Conservation (phyloP, 92 coral and sea anemone genomes). For the Paragorgia papillata region DNA sequence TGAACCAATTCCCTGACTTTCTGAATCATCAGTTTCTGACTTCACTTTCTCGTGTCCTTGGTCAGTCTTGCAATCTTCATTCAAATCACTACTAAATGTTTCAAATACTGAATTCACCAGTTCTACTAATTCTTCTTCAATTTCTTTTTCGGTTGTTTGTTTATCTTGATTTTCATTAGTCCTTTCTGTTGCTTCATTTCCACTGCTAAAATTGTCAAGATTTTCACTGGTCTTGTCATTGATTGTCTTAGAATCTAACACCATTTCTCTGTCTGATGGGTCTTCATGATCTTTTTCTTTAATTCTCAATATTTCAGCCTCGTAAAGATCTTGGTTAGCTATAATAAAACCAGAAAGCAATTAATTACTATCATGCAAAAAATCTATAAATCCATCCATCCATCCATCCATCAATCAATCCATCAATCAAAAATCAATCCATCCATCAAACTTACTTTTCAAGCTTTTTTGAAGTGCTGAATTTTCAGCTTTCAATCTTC, state of each 20-base stretch:
- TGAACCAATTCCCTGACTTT: background rate
- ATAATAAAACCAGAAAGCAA: background rate
- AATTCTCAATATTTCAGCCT: background rate
- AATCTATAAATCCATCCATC: too few species aligned
- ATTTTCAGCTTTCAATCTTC: slow-evolving; percentile 91
- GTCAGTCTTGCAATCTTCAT: background rate
- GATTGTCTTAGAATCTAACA: background rate
- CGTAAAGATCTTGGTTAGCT: slow-evolving; percentile 13
- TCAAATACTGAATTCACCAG: slow-evolving; percentile 8
- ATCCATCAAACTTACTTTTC: slow-evolving; percentile 77
- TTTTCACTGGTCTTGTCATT: background rate
- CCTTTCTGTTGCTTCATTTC: background rate
- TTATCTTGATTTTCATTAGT: background rate
- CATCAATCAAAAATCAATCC: too few species aligned
- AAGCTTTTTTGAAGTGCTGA: slow-evolving; percentile 93
- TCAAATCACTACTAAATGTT: slow-evolving; percentile 10
- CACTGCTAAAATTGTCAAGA: background rate
- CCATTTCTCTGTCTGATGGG: background rate
- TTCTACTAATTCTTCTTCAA: slow-evolving; percentile 17
- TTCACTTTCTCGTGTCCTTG: background rate
- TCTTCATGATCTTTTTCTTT: background rate
- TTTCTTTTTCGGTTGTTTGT: slow-evolving; percentile 4
- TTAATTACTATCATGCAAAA: too few species aligned
- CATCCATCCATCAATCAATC: too few species aligned
- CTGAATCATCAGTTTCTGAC: background rate